A percentile compares a stretch with the other conserved stretches of the same genome.
Conservation (phyloP, 2,888 invertebrate genomes). For the Ophion obscuratus region DNA sequence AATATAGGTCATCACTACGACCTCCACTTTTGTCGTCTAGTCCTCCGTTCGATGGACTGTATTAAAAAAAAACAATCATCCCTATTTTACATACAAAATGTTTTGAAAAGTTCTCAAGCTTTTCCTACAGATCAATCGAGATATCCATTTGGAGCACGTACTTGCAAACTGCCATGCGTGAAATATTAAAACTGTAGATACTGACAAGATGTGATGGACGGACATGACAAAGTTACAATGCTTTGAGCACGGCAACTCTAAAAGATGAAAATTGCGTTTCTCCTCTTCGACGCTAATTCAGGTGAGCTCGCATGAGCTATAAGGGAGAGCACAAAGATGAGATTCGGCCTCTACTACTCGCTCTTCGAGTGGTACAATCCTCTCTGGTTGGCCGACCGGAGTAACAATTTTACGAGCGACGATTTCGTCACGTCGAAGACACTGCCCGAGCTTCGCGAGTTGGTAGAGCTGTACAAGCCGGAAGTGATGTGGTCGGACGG, state of each 20-base stretch:
- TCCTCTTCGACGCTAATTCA: conserved; percentile 68
- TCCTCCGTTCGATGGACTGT: no score
- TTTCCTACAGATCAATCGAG: no score
- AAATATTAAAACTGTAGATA: no score
- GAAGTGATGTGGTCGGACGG: conserved; percentile 98
- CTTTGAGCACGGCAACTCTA: background rate
- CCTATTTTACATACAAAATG: no score
- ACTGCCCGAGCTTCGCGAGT: conserved; percentile 92
- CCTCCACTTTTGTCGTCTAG: no score
- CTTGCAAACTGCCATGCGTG: no score
- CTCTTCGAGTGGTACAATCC: conserved; percentile 96
- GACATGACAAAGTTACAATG: background rate
- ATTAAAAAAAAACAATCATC: no score
- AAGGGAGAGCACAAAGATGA: conserved; percentile 86
- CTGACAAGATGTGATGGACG: no score
- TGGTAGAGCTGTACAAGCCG: conserved; percentile 89
- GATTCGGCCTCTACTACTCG: conserved; percentile 94
- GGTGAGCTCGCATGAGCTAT: conserved; percentile 90
- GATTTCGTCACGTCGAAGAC: conserved; percentile 90
- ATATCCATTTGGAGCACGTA: no score
- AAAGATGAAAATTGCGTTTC: background rate
- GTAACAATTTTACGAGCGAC: conserved; percentile 87
- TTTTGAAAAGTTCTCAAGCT: no score
- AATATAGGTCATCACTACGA: no score
- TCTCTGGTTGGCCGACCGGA: conserved; percentile 90